A percentile compares a stretch with the other conserved stretches of the same genome.
Evolutionary conservation across 2,113 vertebrate genomes (phyloP).

Genomic region (Nanorana parkeri): DNA sequence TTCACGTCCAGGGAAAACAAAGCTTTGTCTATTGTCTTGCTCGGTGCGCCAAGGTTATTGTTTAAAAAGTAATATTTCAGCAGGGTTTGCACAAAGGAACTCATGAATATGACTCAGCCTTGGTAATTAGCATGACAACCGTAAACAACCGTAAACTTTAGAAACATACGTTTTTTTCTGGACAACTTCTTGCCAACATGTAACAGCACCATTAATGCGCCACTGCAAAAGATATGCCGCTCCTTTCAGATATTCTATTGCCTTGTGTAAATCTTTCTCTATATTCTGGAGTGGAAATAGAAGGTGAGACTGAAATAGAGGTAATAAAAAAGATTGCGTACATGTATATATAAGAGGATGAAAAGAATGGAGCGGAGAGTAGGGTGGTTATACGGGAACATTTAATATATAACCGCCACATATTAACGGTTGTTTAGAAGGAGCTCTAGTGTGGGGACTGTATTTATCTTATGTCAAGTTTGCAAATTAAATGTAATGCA

Average conservation of each 20-base stretch:
- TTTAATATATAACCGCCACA: slow-evolving; percentile 18
- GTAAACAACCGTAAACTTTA: slow-evolving; percentile 4
- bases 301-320: neutral
- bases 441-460: neutral
- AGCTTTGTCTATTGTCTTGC: neutral
- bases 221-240: slow-evolving; percentile 22
- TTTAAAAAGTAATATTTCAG: neutral
- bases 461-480: neutral
- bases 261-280: slow-evolving; percentile 14
- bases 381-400: slow-evolving; percentile 1
- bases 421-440: neutral
- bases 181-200: slow-evolving; percentile 18
- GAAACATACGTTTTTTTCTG: slow-evolving; percentile 14
- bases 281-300: slow-evolving; percentile 5
- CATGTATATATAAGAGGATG: slow-evolving; percentile 23
- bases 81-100: neutral
- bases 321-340: slow-evolving; percentile 12
- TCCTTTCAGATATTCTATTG: slow-evolving; percentile 24
- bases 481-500: neutral
- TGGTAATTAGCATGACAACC: neutral
- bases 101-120: neutral
- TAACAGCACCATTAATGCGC: slow-evolving; percentile 32
- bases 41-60: neutral
- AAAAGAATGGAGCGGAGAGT: neutral
- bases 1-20: slow-evolving; percentile 16